Percentiles rank a stretch among this genome's conserved stretches.
Evolutionary conservation across 2,113 vertebrate species (phyloP).

Genomic region (Tyto alba): DNA sequence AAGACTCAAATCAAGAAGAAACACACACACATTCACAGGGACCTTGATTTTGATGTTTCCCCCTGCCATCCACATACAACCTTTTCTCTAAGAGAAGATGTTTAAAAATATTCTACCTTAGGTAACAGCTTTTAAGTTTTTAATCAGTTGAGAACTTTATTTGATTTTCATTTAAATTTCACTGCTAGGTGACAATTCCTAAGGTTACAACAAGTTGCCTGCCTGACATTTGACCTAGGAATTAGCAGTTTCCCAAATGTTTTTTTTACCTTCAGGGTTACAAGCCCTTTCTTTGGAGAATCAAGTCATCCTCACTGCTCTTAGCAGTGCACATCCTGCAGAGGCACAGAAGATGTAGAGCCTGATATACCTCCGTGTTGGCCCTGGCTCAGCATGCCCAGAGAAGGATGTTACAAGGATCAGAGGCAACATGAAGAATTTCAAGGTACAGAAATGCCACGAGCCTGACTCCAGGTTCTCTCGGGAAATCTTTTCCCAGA

Average conservation of each 20-base stretch:
- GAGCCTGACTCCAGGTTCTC: background rate
- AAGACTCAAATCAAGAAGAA: background rate
- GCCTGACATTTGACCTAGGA: background rate
- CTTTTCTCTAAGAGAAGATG: background rate
- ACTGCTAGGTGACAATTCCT: background rate
- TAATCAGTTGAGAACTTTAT: background rate
- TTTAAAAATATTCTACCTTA: background rate
- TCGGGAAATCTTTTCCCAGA: background rate
- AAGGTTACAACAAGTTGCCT: background rate
- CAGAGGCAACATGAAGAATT: background rate
- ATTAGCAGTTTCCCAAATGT: background rate
- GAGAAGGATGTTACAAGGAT: background rate
- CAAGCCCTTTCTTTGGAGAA: background rate
- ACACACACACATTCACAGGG: background rate
- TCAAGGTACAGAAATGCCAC: background rate
- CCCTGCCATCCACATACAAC: background rate
- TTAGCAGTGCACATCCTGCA: accelerated
- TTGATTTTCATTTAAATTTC: background rate
- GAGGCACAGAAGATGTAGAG: background rate
- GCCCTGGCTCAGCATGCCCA: background rate
- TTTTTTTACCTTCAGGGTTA: background rate
- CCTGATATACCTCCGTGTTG: background rate
- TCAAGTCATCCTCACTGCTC: background rate
- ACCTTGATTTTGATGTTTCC: background rate
- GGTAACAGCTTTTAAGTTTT: background rate